Base-by-base conservation (phyloP, 1,140 invertebrate species). In the Anoplolepis gracilipes region DNA sequence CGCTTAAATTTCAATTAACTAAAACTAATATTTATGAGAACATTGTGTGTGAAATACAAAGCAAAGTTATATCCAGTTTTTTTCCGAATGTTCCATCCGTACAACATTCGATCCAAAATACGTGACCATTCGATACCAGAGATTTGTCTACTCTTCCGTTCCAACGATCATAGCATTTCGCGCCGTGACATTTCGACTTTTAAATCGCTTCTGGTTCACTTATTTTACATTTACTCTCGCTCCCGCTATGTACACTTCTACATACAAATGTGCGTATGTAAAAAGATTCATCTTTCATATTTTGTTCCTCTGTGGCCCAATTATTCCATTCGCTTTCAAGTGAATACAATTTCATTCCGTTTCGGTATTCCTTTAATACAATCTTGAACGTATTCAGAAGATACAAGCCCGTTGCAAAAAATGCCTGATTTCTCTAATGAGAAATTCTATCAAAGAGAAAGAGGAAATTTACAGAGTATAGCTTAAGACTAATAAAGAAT, bases 191-290 rank as follows among this genome's bases (percentile, higher is more conserved):
- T 82, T 82, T 42, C 67, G 55, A 82, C 78, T 79, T 79, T 79
- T 28, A 82, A 72, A 82, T 73, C 67, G 53, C 39, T 82, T 82
- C 78, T 82, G 67, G 67, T 82, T 82, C 67, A 36, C 78, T 82
- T 82, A 82, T 82, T 82, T 82, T 82, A 82, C 78, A 82, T 82
- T 82, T 73, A 82, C 55, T 72, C 36, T 73, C 36, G 65, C 64
- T 33, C 64, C 33, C 33, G 36, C 46, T 73, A 82, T 73, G n/a
- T 82, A 82, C 53, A 82, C 67, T 28, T 46, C 53, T 59, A 59
- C 78, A 64, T 42, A 16, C n/a, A n/a, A n/a, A n/a, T 36, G 46
- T 10, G 30, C 67, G 39, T 64, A 49, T 25, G 22, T 46, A 67
- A 72, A 67, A 72, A 72, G 19, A 46, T 72, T 39, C 53, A 70